Base-by-base conservation (phyloP, 2,797 vertebrate genomes). In the Bothrops alternatus region DNA sequence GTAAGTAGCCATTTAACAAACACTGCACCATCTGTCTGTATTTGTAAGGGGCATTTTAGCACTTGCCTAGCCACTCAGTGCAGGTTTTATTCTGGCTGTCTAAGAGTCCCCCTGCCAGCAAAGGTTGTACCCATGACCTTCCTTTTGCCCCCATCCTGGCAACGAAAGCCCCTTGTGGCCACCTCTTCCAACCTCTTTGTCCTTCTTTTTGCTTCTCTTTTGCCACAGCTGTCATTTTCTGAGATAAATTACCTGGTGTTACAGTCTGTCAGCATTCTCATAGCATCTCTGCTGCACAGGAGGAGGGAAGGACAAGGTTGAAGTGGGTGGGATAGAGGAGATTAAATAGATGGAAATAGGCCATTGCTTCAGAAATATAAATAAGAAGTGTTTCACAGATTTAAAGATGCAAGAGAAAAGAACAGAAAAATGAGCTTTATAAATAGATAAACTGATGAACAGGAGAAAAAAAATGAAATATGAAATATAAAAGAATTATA, bases 301-400 rank as follows among this genome's bases (percentile, higher is more conserved):
- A 95, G 95, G 93, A 92, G 92, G 85, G 92, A 88, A 69, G 0
- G 0, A 2, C 53, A 65, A 57, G 93, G 93, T 90, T 94, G 89
- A 87, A 87, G 56, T 37, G 87, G 56, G 91, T 91, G 86, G 89
- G 89, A 7, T 53, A 69, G 93, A 23, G 25, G 90, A 93, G 86
- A 86, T 69, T 93, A 90, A 95, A 90, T 97, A 96, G 92, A 93
- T 95, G 95, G 96, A 96, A 93, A 93, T 96, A 96, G 94, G 92
- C 73, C 92, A 98, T 98, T 98, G 96, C 97, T 96, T 97, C 97
- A 97, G 97, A 97, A 97, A 98, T 97, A 96, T 88, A 96, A 97
- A 93, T 94, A 96, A 96, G 95, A 96, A 96, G 95, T 37, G 2
- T 92, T 96, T 87, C 91, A 56, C 56, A 86, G 95, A 87, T 78